These are phyloP conservation scores for Drosophila leontia DNA, from an alignment of 1,140 invertebrate species.

Conservation along the genomic window DNA sequence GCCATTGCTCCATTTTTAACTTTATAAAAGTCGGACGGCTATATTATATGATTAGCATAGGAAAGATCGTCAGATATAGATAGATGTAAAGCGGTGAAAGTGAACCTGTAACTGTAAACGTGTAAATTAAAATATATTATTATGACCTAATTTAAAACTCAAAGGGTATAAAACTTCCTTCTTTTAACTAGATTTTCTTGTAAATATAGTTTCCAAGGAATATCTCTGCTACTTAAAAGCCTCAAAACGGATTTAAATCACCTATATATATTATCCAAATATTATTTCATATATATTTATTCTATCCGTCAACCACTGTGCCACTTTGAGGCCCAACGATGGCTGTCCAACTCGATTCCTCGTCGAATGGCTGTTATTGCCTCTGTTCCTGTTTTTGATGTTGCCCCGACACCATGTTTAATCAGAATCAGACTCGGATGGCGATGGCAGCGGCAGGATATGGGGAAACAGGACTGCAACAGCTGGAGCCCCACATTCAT, in stretches of 20 bases:
- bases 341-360: constrained; percentile 22
- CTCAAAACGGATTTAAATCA: not conserved
- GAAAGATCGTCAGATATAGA: no score
- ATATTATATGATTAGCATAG: no score
- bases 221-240: not conserved
- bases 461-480: constrained; percentile 46
- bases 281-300: not conserved
- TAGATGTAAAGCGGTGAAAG: no score
- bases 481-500: constrained; percentile 54
- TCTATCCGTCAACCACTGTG: constrained; percentile 7
- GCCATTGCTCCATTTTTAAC: no score
- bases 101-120: no score
- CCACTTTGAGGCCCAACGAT: not conserved
- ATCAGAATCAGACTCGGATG: constrained; percentile 47
- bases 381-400: constrained; percentile 41
- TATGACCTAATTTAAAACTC: no score
- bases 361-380: constrained; percentile 43
- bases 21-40: no score
- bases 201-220: rapidly evolving
- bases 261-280: not conserved
- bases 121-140: no score
- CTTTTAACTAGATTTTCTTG: no score
- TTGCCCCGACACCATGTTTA: constrained; percentile 50
- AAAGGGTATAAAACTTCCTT: no score
- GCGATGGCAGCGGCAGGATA: constrained; percentile 16